Evolutionary conservation across 2,113 vertebrate species (phyloP).

Genomic region (Thamnophis sirtalis): DNA sequence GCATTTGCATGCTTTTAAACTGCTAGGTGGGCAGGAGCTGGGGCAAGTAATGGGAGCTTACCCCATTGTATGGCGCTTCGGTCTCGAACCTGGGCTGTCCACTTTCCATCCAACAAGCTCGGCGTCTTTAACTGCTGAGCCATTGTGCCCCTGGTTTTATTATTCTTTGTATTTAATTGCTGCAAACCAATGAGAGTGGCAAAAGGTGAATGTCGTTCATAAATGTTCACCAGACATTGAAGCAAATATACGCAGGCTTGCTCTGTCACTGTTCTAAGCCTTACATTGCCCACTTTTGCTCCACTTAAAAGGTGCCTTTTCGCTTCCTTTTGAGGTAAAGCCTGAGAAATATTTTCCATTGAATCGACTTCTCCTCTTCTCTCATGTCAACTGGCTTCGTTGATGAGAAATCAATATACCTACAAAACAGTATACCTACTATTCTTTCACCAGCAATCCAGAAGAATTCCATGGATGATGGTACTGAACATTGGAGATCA

Average conservation of each 20-base stretch:
- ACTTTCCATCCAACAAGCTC: neutral
- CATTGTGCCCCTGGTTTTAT: neutral
- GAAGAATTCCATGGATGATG: neutral
- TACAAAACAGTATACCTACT: neutral
- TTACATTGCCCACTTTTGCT: neutral
- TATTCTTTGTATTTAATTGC: neutral
- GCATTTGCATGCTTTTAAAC: neutral
- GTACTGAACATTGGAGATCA: neutral
- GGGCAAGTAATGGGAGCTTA: neutral
- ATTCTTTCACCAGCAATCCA: neutral
- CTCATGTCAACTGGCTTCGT: neutral
- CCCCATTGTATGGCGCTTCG: neutral
- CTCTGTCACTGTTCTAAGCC: neutral
- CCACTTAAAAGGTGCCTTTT: neutral
- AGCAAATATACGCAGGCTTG: neutral
- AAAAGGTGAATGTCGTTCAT: neutral
- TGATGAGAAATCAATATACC: neutral
- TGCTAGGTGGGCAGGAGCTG: neutral
- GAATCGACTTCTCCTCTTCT: neutral
- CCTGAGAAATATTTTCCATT: neutral
- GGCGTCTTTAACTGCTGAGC: neutral
- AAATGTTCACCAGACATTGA: neutral
- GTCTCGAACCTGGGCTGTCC: neutral
- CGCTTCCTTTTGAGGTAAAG: neutral
- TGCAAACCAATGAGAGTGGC: neutral